phyloP scores from a whole-genome alignment of 35 echinoderm and acorn worm species.

The Lytechinus pictus region DNA sequence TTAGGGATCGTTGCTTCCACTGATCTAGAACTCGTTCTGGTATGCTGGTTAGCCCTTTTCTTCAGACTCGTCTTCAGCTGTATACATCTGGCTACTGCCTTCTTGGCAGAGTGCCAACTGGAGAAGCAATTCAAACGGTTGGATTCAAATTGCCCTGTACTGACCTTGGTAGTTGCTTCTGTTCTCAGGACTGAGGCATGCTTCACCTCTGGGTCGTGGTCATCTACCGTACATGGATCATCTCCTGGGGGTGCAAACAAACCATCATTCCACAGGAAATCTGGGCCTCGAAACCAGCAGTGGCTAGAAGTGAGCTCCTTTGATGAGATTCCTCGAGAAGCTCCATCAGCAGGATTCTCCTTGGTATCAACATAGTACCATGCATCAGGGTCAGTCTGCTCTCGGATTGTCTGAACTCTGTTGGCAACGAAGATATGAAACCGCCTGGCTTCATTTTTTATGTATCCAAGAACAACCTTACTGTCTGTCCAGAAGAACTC shows the following conservation, averaged over 20 bases:
- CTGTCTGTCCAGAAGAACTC: constrained; percentile 63
- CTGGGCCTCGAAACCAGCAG: constrained; percentile 58
- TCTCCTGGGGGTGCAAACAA: too few relatives aligned
- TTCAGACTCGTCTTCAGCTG: constrained; percentile 50
- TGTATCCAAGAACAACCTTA: constrained; percentile 56
- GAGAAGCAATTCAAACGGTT: constrained; percentile 44
- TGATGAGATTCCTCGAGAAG: constrained; percentile 59
- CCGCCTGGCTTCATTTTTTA: background rate
- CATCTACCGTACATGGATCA: background rate
- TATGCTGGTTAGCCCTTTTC: background rate
- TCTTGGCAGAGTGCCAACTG: constrained; percentile 58
- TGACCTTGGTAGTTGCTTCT: background rate
- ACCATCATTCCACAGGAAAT: constrained; percentile 48
- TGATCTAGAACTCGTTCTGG: too few relatives aligned
- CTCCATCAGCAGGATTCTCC: constrained; percentile 73
- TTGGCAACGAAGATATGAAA: constrained; percentile 35
- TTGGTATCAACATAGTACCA: constrained; percentile 64
- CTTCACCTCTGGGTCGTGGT: constrained; percentile 40
- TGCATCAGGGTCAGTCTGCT: constrained; percentile 38
- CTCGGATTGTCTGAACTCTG: constrained; percentile 56
- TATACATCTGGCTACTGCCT: constrained; percentile 43
- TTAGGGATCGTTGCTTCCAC: background rate
- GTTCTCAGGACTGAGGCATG: background rate
- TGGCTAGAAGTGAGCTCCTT: constrained; percentile 20
- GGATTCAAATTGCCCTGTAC: constrained; percentile 34